phyloP scores from a whole-genome alignment of 1,140 invertebrate genomes.

The Temnothorax curvispinosus region DNA sequence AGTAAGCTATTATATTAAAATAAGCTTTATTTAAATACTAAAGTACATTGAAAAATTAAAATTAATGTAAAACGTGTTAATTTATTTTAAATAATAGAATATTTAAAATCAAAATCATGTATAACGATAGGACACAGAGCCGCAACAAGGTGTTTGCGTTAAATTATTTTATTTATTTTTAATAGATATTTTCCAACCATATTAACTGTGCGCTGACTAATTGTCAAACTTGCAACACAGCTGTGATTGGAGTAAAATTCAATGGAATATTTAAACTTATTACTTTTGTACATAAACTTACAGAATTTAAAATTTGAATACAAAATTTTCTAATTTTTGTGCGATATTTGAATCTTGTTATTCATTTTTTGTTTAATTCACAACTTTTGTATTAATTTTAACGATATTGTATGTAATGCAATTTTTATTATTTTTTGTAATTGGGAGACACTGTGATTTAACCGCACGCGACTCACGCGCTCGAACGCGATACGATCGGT shows the following conservation, averaged over 20 bases:
- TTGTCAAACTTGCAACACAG: no score
- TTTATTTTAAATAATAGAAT: neutral
- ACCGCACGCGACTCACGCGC: slow-evolving; percentile 22
- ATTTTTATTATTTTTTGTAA: neutral
- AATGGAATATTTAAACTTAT: neutral
- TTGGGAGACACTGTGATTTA: neutral
- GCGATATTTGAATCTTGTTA: neutral
- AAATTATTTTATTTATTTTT: no score
- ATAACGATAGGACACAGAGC: no score
- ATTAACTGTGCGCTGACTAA: no score
- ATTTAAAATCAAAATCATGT: neutral
- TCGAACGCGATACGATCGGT: slow-evolving; percentile 40
- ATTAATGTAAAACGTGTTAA: neutral
- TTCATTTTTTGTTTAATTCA: neutral
- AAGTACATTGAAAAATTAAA: neutral
- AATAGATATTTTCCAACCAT: no score
- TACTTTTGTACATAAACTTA: neutral
- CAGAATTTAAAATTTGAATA: neutral
- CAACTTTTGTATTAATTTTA: neutral
- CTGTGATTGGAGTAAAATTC: no score
- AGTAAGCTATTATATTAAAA: neutral
- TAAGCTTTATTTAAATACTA: neutral
- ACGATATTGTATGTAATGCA: neutral
- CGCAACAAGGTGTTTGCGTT: no score
- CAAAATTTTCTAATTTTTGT: neutral